These are phyloP conservation scores for Leontocebus nigricollis DNA, from an alignment of 2,797 vertebrate genomes.

Conservation along the genomic window DNA sequence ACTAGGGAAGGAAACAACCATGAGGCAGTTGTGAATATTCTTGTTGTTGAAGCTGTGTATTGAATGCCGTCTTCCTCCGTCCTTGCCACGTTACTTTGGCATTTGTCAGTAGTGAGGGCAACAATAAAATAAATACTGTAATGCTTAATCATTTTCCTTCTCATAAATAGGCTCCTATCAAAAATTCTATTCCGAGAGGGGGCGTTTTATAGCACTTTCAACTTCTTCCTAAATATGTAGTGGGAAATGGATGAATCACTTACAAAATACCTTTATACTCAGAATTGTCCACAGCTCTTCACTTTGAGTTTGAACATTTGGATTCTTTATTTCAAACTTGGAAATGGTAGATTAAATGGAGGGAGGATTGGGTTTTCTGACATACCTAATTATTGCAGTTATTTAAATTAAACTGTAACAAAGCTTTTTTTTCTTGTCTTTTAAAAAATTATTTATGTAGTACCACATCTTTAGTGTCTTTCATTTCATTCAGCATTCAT, in stretches of 20 bases:
- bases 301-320: background rate
- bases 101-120: background rate
- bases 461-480: background rate
- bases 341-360: background rate
- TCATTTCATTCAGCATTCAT: background rate
- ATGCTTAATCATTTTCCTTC: slow-evolving; percentile 67
- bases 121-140: background rate
- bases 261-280: background rate
- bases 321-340: background rate
- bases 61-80: background rate
- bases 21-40: background rate
- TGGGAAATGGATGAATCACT: background rate
- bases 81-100: background rate
- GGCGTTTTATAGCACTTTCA: background rate
- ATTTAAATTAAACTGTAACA: background rate
- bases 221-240: background rate
- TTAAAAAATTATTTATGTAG: background rate
- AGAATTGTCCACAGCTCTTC: background rate
- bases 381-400: background rate
- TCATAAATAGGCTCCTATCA: background rate
- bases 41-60: background rate
- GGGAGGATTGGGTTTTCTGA: background rate
- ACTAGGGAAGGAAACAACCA: slow-evolving; percentile 2
- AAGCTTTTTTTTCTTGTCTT: background rate
- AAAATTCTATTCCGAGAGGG: slow-evolving; percentile 5